Conservation (phyloP, 2,888 invertebrate genomes). For the Esperia sulphurella region DNA sequence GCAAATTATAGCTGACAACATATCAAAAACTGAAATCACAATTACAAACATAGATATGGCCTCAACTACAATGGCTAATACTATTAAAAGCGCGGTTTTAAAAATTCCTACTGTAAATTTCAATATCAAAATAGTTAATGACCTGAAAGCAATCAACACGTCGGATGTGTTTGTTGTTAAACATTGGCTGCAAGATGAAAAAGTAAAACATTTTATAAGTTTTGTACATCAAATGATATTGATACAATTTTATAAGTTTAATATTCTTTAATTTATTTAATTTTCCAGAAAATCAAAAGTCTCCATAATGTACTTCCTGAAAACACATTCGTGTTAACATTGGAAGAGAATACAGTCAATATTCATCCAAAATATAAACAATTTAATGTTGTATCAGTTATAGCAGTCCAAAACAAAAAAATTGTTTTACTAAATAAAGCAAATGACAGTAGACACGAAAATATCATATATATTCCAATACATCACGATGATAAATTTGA, state of each 20-base stretch:
- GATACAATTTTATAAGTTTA: too few species aligned
- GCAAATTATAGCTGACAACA: constrained; percentile 43
- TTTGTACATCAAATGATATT: too few species aligned
- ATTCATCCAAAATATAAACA: constrained; percentile 25
- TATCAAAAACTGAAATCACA: constrained; percentile 6
- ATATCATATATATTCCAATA: constrained; percentile 33
- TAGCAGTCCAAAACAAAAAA: constrained; percentile 34
- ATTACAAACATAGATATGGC: constrained; percentile 27
- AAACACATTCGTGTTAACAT: constrained; percentile 34
- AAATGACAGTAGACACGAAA: constrained; percentile 11
- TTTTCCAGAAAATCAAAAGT: constrained; percentile 38
- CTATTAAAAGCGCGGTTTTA: constrained; percentile 22
- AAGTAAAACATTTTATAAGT: too few species aligned
- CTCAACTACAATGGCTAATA: constrained; percentile 19
- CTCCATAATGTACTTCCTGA: constrained; percentile 24
- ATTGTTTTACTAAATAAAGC: constrained; percentile 37
- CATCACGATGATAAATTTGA: constrained; percentile 36
- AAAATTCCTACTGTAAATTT: constrained; percentile 17
- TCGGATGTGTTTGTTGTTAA: constrained; percentile 35
- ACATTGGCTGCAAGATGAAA: constrained; percentile 32
- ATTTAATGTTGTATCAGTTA: constrained; percentile 37
- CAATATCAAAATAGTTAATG: constrained; percentile 11
- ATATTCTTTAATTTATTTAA: constrained; percentile 3
- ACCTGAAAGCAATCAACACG: constrained; percentile 15
- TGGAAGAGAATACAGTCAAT: constrained; percentile 31